Evolutionary conservation across 1,140 invertebrate genomes (phyloP).

Genomic region (Pristionchus pacificus): DNA sequence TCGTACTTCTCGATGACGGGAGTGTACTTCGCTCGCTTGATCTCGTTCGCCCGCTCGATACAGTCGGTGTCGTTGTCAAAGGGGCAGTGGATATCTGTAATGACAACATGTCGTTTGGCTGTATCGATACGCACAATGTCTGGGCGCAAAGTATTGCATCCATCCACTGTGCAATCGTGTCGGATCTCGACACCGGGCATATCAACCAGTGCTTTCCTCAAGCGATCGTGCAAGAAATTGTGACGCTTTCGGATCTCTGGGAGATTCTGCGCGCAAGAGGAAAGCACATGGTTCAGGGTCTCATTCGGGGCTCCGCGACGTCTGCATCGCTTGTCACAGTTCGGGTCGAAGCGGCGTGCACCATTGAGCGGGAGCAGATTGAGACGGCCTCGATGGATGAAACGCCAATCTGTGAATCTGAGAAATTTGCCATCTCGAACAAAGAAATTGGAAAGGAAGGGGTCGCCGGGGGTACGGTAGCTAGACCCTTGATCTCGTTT

Average conservation of each 20-base stretch:
- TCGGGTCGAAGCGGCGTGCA: conserved; percentile 4
- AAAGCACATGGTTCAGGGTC: not conserved
- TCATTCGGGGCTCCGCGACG: not conserved
- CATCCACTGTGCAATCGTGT: not conserved
- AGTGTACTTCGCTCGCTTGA: not conserved
- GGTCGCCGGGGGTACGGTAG: not conserved
- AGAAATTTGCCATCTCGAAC: conserved; percentile 41
- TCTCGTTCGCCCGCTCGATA: not conserved
- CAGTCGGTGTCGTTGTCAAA: not conserved
- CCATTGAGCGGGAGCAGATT: conserved; percentile 55
- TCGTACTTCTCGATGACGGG: not conserved
- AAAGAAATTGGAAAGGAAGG: conserved; percentile 37
- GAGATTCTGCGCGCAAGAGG: not conserved
- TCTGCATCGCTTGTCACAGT: not conserved
- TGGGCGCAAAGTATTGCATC: not conserved
- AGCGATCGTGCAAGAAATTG: not conserved
- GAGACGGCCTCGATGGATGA: conserved; percentile 57
- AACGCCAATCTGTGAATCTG: conserved; percentile 58
- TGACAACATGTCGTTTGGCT: not conserved
- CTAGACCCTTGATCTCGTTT: not conserved
- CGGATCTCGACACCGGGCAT: not conserved
- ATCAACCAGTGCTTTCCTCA: not conserved
- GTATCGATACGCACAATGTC: not conserved
- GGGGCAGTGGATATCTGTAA: not conserved
- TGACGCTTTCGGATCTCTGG: not conserved